Evolutionary conservation across 2,888 invertebrate species (phyloP).

Genomic region (Nebria brevicollis): DNA sequence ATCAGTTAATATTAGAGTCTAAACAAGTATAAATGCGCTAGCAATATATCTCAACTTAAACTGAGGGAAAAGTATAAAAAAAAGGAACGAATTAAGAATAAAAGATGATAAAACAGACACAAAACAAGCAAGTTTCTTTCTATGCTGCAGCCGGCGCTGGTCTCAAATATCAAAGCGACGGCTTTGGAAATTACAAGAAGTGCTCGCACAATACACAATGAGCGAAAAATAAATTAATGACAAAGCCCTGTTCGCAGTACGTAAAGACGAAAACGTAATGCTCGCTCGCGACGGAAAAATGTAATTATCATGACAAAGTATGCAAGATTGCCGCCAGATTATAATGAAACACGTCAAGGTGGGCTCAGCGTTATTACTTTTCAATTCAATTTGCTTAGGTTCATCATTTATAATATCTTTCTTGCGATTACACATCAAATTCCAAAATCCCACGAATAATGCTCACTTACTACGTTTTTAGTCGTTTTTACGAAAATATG

Average conservation of each 20-base stretch:
- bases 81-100: neutral
- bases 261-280: neutral
- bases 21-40: neutral
- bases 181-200: neutral
- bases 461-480: too few relatives aligned
- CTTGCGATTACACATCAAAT: too few relatives aligned
- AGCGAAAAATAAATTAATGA: neutral
- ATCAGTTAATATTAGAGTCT: neutral
- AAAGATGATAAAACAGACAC: neutral
- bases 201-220: neutral
- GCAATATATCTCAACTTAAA: neutral
- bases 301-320: constrained; percentile 1
- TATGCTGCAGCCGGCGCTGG: constrained; percentile 16
- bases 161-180: constrained; percentile 7
- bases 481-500: too few relatives aligned
- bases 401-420: too few relatives aligned
- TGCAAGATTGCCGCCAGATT: neutral
- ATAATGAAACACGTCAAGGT: neutral
- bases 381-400: neutral
- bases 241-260: neutral
- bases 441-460: too few relatives aligned
- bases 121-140: constrained; percentile 20
- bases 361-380: too few relatives aligned
- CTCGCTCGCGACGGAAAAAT: neutral
- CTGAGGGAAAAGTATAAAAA: neutral